Evolutionary conservation across 2,888 invertebrate genomes (phyloP), one percentile per base, ranked within the genome.

Genomic region (Aleiodes alternator): DNA sequence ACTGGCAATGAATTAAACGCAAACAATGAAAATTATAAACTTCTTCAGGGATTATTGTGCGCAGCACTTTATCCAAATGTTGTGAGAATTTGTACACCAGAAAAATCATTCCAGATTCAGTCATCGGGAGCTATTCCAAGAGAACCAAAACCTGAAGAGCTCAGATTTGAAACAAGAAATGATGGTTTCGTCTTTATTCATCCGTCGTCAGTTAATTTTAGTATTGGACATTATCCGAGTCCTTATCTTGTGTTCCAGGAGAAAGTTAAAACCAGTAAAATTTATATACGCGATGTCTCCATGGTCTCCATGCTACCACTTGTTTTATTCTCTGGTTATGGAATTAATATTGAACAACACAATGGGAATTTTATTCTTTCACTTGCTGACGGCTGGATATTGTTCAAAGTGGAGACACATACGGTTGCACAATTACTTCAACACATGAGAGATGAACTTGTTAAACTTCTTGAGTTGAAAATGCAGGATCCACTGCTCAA

Each of bases 21-120:
- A 8, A 95, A 96, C 82, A 94, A 94, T 3, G 94, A 94, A 5
- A 96, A 96, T 83, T 92, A 93, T 76, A 92, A 93, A 75, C 88
- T 96, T n/a, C 87, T 96, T 23, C 92, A 95, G 69, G 97, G 97
- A 0, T 94, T 98, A 34, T 91, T 99, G 57, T 96, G 96, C 87
- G 97, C 97, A 1, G 97, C 98, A 0, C 91, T 97, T 23, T 98
- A 98, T 90, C 98, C 98, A 0, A 97, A 97, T 86, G 93, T 99
- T 48, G 95, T 96, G 0, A 95, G 96, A 90, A 94, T 95, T 7
- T 90, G 95, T 68, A 95, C 95, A 0, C 96, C 96, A 0, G 95
- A 95, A 82, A 95, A 95, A 85, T 94, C 94, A 0, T 96, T 93
- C 87, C 92, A 94, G 84, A 92, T 93, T 86, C 94, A 94, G 85